Conservation (phyloP, 2,797 vertebrate genomes). For the Neosalanx taihuensis region DNA sequence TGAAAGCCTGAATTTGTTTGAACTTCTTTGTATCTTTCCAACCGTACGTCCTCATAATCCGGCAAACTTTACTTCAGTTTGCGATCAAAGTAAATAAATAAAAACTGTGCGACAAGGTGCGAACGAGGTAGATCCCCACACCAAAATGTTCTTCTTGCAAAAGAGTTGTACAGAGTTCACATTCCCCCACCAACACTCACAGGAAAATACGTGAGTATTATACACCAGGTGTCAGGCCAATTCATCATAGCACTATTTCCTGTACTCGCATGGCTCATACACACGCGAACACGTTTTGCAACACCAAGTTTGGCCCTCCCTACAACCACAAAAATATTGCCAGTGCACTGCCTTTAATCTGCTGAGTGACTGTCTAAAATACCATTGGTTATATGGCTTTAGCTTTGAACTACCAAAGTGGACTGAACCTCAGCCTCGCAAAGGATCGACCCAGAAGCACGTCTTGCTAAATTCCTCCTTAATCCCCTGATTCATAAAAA, state of each 20-base stretch:
- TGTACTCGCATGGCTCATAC: not conserved
- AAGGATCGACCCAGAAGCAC: constrained; percentile 6
- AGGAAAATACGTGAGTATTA: not conserved
- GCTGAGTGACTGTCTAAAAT: too few relatives aligned
- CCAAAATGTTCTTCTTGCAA: not conserved
- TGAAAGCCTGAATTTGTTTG: not conserved
- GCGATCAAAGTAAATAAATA: not conserved
- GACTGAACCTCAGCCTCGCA: constrained; percentile 9
- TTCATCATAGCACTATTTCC: constrained; percentile 9
- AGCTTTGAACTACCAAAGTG: not conserved
- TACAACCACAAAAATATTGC: not conserved
- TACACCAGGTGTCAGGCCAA: not conserved
- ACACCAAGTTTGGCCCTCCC: not conserved
- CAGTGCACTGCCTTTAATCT: not conserved
- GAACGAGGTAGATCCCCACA: too few relatives aligned
- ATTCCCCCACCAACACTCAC: not conserved
- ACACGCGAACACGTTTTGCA: not conserved
- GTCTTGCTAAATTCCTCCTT: not conserved
- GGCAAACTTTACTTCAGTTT: constrained; percentile 12
- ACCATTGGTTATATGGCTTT: too few relatives aligned
- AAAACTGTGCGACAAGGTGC: not conserved
- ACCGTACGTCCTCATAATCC: constrained; percentile 5
- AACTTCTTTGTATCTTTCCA: too few relatives aligned
- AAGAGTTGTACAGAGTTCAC: constrained; percentile 1
- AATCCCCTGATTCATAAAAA: too few relatives aligned